Conservation (phyloP, 1,140 invertebrate genomes). For the Musca vetustissima region DNA sequence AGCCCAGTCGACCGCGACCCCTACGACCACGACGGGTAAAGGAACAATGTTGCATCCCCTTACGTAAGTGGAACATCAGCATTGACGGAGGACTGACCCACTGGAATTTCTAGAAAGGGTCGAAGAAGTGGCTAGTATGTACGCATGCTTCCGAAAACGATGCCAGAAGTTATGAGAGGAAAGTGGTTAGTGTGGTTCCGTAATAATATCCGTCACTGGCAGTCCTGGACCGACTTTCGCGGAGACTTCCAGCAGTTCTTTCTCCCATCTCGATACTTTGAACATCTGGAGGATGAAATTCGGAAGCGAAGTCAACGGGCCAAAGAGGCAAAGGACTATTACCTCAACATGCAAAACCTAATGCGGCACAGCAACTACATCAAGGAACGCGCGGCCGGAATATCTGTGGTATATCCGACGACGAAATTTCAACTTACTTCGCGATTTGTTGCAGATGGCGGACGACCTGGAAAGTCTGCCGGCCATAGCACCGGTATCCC, state of each 20-base stretch:
- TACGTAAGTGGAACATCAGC: too few relatives aligned
- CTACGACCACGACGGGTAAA: too few relatives aligned
- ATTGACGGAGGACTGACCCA: too few relatives aligned
- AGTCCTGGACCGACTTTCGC: neutral
- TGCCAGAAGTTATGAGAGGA: neutral
- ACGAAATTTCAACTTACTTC: neutral
- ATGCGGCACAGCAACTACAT: neutral
- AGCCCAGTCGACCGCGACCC: too few relatives aligned
- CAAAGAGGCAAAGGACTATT: neutral
- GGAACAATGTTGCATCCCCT: too few relatives aligned
- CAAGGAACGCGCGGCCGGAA: neutral
- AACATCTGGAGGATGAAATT: slow-evolving; percentile 3
- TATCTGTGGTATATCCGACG: neutral
- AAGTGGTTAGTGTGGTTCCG: neutral
- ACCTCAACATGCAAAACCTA: neutral
- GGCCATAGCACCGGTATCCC: too few relatives aligned
- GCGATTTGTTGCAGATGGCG: neutral
- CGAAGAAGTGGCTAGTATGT: neutral
- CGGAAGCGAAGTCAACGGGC: neutral
- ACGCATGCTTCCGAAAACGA: neutral
- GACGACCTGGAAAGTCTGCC: neutral
- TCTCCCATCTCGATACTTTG: neutral
- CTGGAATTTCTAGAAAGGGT: neutral
- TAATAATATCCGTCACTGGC: neutral
- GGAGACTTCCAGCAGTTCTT: neutral